phyloP scores from a whole-genome alignment of 2,113 vertebrate species.

The Sinocyclocheilus grahami region DNA sequence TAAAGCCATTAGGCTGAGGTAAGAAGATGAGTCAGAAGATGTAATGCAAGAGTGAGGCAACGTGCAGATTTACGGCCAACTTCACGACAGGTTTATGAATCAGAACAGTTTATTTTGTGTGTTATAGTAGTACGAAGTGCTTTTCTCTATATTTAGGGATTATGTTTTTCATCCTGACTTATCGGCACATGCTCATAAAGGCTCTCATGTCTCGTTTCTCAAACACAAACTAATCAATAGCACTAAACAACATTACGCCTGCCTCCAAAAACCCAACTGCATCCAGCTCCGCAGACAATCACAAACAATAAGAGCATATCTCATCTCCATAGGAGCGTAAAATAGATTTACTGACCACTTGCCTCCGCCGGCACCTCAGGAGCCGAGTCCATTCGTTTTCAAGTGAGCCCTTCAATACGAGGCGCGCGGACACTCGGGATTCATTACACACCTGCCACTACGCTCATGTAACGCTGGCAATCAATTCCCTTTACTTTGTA shows the following conservation, averaged over 20 bases:
- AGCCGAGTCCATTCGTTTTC: constrained; percentile 55
- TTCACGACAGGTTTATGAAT: neutral
- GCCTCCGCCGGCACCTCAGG: constrained; percentile 35
- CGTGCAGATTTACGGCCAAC: neutral
- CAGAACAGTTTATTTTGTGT: neutral
- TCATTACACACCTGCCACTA: constrained; percentile 55
- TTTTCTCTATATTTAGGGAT: neutral
- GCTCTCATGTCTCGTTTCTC: constrained; percentile 7
- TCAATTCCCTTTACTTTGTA: constrained; percentile 60
- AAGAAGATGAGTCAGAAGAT: neutral
- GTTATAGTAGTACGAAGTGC: neutral
- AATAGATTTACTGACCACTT: constrained; percentile 58
- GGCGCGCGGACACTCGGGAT: constrained; percentile 35
- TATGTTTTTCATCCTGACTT: constrained; percentile 30
- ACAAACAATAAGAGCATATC: constrained; percentile 27
- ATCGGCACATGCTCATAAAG: neutral
- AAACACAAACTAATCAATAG: constrained; percentile 46
- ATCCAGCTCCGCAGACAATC: neutral
- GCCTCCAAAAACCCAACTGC: no score
- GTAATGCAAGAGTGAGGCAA: neutral
- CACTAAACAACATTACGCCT: constrained; percentile 33
- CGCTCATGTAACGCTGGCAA: constrained; percentile 49
- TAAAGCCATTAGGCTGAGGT: constrained; percentile 12
- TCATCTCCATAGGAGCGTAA: constrained; percentile 46
- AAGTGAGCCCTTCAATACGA: constrained; percentile 51